Conservation (phyloP, 2,888 invertebrate genomes). For the Muscina levida region DNA sequence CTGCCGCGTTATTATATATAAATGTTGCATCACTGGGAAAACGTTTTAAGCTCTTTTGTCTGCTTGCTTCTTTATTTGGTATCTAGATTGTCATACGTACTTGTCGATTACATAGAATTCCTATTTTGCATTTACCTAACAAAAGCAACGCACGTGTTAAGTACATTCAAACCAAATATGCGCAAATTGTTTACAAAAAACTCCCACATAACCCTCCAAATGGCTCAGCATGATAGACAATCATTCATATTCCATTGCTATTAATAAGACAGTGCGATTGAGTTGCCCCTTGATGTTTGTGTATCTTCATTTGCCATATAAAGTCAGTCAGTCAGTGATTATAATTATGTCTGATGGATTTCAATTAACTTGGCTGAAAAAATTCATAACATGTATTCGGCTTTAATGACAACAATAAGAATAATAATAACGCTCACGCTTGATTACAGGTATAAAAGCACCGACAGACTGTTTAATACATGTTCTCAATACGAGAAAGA, state of each 20-base stretch:
- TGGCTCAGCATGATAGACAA: background rate
- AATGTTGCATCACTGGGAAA: background rate
- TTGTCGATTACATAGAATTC: background rate
- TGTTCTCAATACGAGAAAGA: too few species aligned
- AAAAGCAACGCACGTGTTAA: constrained; percentile 18
- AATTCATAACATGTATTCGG: constrained; percentile 56
- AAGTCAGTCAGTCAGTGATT: constrained; percentile 51
- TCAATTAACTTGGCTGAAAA: constrained; percentile 38
- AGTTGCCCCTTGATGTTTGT: background rate
- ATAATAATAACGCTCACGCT: background rate
- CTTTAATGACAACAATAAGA: constrained; percentile 15
- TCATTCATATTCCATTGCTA: background rate
- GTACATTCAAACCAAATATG: constrained; percentile 21
- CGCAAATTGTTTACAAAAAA: constrained; percentile 25
- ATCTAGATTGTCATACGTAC: constrained; percentile 17
- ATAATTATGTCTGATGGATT: constrained; percentile 48
- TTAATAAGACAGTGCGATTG: background rate
- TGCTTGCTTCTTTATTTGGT: constrained; percentile 18
- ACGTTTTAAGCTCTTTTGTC: background rate
- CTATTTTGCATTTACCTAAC: constrained; percentile 18
- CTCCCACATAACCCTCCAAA: background rate
- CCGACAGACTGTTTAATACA: too few species aligned
- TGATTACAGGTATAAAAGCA: background rate
- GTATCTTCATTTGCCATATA: constrained; percentile 6
- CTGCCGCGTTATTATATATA: background rate